Conservation (phyloP, 2,888 invertebrate species). For the Gastracanthus pulcherrimus region DNA sequence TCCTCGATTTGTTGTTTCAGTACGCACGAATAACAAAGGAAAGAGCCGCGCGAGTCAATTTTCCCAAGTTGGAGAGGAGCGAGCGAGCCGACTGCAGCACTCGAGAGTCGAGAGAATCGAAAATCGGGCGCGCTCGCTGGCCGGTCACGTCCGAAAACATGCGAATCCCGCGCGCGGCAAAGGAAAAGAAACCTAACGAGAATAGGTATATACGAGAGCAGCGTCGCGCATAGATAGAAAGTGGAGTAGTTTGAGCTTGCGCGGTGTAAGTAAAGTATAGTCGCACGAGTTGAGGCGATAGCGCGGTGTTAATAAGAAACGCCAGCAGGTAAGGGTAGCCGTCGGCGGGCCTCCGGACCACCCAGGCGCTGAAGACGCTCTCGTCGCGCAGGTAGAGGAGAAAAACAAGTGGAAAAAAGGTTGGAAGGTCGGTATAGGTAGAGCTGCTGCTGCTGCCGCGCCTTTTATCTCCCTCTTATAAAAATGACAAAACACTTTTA, state of each 20-base stretch:
- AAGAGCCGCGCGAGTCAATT: slow-evolving; percentile 63
- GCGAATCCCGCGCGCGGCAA: neutral
- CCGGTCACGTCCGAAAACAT: slow-evolving; percentile 67
- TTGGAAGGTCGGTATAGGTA: too few relatives aligned
- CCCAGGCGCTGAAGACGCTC: slow-evolving; percentile 64
- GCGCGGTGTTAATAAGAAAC: slow-evolving; percentile 72
- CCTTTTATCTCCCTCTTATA: slow-evolving; percentile 59
- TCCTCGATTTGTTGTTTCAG: slow-evolving; percentile 68
- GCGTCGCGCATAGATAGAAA: too few relatives aligned
- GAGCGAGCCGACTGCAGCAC: too few relatives aligned
- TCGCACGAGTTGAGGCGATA: too few relatives aligned
- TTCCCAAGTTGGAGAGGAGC: neutral
- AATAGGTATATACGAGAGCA: too few relatives aligned
- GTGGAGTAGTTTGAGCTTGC: too few relatives aligned
- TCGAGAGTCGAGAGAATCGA: slow-evolving; percentile 36
- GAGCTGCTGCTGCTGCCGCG: slow-evolving; percentile 43
- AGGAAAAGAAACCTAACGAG: too few relatives aligned
- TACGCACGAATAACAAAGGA: slow-evolving; percentile 66
- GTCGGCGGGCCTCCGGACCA: slow-evolving; percentile 63
- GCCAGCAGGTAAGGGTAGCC: slow-evolving; percentile 61
- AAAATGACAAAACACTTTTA: too few relatives aligned
- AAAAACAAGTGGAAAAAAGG: slow-evolving; percentile 62
- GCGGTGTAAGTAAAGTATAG: too few relatives aligned
- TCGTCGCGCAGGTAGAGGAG: neutral
- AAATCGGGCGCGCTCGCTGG: slow-evolving; percentile 69